Evolutionary conservation across 1,140 invertebrate genomes (phyloP).

Genomic region (Trichonephila clavipes): DNA sequence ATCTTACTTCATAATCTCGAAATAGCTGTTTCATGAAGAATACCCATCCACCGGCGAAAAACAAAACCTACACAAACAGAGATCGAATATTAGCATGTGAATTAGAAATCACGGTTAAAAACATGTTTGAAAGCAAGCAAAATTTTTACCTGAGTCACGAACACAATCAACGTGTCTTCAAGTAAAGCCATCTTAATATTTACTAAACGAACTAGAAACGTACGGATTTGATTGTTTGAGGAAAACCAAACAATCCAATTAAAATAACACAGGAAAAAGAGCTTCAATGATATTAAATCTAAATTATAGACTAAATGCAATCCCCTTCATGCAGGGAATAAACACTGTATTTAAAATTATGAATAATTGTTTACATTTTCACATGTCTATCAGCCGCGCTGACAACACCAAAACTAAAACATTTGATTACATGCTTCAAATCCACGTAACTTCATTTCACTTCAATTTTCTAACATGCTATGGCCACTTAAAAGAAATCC

Average conservation of each 20-base stretch:
- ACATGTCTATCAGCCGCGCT: no score
- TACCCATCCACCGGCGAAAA: constrained; percentile 98
- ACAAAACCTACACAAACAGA: constrained; percentile 88
- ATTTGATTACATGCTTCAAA: no score
- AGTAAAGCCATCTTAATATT: constrained; percentile 84
- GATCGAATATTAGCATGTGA: neutral
- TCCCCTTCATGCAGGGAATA: no score
- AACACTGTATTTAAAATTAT: no score
- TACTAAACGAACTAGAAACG: no score
- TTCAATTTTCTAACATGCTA: no score
- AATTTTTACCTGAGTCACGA: constrained; percentile 85
- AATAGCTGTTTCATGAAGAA: constrained; percentile 99
- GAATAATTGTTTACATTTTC: no score
- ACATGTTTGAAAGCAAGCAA: neutral
- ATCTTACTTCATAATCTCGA: constrained; percentile 94
- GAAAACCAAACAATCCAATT: no score
- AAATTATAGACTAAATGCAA: no score
- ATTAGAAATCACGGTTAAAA: neutral
- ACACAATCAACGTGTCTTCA: constrained; percentile 86
- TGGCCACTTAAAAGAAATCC: no score
- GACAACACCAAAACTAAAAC: no score
- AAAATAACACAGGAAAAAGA: neutral
- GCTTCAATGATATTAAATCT: neutral
- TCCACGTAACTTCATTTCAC: no score
- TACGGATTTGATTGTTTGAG: neutral